Percentiles rank a stretch among this genome's conserved stretches.
Evolutionary conservation across 2,797 vertebrate genomes (phyloP).

Genomic region (Hapalemur alaotrensis): DNA sequence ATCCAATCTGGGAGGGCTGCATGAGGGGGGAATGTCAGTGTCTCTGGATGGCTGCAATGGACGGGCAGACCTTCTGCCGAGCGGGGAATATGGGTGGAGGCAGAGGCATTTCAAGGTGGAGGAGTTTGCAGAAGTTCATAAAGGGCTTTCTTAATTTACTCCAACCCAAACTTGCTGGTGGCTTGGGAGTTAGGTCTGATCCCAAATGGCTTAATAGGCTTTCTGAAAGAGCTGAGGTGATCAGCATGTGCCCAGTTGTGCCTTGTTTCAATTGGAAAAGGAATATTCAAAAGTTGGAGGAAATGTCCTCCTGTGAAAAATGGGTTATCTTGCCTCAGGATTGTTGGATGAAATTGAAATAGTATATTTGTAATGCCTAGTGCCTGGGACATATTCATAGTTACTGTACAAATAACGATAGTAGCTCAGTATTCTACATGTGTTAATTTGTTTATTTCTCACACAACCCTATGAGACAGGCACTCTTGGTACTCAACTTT

Average conservation of each 20-base stretch:
- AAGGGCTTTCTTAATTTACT: not conserved
- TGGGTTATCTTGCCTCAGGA: not conserved
- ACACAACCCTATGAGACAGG: not conserved
- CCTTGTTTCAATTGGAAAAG: constrained; percentile 13
- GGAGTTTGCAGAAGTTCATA: not conserved
- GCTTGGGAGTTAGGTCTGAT: not conserved
- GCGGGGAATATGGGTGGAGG: not conserved
- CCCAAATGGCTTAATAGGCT: not conserved
- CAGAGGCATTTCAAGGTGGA: not conserved
- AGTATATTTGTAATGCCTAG: not conserved
- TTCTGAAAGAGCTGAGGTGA: constrained; percentile 10
- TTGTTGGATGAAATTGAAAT: not conserved
- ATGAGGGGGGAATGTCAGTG: not conserved
- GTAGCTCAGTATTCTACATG: not conserved
- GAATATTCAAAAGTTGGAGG: not conserved
- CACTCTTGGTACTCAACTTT: not conserved
- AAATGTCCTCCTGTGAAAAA: not conserved
- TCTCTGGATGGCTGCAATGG: not conserved
- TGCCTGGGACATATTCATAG: not conserved
- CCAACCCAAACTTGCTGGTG: not conserved
- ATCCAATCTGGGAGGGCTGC: not conserved
- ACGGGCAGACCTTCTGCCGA: not conserved
- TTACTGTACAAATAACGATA: not conserved
- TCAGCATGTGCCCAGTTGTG: not conserved
- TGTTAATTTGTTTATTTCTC: not conserved